These are phyloP conservation scores for Syrmaticus mikado DNA, from an alignment of 2,113 vertebrate genomes.

Conservation along the genomic window DNA sequence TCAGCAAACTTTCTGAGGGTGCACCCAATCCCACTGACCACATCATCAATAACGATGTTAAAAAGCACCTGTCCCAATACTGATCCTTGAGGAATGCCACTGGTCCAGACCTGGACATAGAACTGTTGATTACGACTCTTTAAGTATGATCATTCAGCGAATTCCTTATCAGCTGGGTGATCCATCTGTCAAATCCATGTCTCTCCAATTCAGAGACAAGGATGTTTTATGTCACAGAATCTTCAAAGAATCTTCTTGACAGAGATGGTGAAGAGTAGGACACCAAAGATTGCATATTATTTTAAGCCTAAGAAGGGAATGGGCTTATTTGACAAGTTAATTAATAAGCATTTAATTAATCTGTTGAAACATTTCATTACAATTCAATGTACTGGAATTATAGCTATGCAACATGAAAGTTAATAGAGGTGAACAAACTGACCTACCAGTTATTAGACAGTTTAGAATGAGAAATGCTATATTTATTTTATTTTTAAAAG, in stretches of 20 bases:
- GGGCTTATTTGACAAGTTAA: constrained; percentile 31
- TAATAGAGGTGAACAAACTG: constrained; percentile 11
- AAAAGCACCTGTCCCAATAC: background rate
- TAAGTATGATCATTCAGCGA: background rate
- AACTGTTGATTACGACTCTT: background rate
- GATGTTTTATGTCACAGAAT: background rate
- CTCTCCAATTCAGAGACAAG: background rate
- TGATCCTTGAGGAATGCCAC: background rate
- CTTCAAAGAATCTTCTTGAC: background rate
- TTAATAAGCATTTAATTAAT: background rate
- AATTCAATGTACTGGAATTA: background rate
- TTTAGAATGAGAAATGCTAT: background rate
- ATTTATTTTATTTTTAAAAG: background rate
- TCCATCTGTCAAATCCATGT: background rate
- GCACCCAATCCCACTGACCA: background rate
- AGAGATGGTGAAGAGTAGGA: fast-evolving
- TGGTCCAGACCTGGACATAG: background rate
- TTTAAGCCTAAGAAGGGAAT: background rate
- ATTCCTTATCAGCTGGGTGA: background rate
- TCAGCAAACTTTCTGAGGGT: too few species aligned
- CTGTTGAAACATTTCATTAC: background rate
- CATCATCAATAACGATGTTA: background rate
- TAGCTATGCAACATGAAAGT: background rate
- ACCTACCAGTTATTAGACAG: background rate
- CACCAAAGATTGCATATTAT: background rate